Evolutionary conservation across 1,140 invertebrate genomes (phyloP).

Genomic region (Lepidurus couesii): DNA sequence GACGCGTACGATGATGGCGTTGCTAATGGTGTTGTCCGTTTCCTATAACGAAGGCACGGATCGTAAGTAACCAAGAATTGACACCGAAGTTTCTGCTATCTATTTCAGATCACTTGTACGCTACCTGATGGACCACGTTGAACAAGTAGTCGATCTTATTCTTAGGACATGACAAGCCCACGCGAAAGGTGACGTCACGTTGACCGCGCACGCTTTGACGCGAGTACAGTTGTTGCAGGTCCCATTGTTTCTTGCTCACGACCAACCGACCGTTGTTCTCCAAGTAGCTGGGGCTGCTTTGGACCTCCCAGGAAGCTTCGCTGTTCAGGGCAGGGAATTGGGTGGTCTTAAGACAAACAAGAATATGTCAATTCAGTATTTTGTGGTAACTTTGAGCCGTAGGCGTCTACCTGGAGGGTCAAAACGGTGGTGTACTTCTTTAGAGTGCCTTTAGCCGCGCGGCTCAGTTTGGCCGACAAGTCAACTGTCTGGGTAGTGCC

Average conservation of each 20-base stretch:
- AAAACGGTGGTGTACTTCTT: conserved; percentile 36
- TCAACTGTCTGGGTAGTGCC: conserved; percentile 38
- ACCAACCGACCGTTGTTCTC: conserved; percentile 39
- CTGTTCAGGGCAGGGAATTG: conserved; percentile 39
- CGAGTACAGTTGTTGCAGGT: conserved; percentile 37
- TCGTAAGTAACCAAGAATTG: conserved; percentile 5
- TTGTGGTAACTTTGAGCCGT: not conserved
- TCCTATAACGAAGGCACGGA: not conserved
- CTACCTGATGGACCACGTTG: conserved; percentile 33
- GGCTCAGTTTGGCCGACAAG: conserved; percentile 38
- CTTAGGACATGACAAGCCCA: conserved; percentile 33
- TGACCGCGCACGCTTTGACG: conserved; percentile 33
- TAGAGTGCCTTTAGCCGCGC: conserved; percentile 37
- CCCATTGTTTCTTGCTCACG: conserved; percentile 38
- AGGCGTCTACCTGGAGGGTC: not conserved
- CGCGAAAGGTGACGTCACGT: conserved; percentile 36
- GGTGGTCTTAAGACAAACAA: conserved; percentile 34
- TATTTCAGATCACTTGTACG: not conserved
- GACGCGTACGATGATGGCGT: not conserved
- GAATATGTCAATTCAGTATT: not conserved
- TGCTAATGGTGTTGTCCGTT: conserved; percentile 25
- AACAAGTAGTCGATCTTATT: conserved; percentile 38
- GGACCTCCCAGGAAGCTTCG: conserved; percentile 40
- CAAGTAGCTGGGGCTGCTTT: conserved; percentile 39
- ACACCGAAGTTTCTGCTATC: not conserved